Evolutionary conservation across 2,113 vertebrate genomes (phyloP).

Genomic region (Cynoglossus semilaevis): DNA sequence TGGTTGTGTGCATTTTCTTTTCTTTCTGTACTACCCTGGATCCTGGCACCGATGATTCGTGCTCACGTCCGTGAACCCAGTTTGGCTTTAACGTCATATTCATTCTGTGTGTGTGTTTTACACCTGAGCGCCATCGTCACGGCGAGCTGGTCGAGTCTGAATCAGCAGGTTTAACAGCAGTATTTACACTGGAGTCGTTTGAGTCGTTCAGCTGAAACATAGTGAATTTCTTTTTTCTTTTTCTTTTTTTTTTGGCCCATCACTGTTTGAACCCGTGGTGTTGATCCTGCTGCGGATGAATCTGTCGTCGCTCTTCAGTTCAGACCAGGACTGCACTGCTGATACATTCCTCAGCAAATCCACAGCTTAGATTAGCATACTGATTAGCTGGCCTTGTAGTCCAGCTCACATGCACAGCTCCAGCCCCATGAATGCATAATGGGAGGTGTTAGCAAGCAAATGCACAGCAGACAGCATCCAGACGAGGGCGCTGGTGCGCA

Average conservation of each 20-base stretch:
- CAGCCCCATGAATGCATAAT: constrained; percentile 60
- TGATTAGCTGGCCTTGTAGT: constrained; percentile 60
- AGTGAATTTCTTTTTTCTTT: too few species aligned
- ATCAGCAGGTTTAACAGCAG: too few species aligned
- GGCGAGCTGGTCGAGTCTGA: too few species aligned
- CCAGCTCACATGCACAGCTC: constrained; percentile 31
- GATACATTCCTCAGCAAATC: constrained; percentile 43
- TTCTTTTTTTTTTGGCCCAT: not conserved
- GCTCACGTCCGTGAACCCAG: too few species aligned
- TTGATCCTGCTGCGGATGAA: not conserved
- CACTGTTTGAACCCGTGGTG: not conserved
- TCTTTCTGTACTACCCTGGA: constrained; percentile 6
- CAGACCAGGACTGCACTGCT: constrained; percentile 21
- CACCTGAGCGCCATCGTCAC: too few species aligned
- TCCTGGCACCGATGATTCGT: too few species aligned
- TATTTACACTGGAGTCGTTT: too few species aligned
- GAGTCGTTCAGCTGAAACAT: too few species aligned
- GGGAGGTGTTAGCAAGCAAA: constrained; percentile 46
- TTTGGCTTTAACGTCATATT: too few species aligned
- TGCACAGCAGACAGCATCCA: constrained; percentile 80
- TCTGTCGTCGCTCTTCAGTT: constrained; percentile 20
- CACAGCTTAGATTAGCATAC: constrained; percentile 65
- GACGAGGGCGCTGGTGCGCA: constrained; percentile 87
- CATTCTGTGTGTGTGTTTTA: too few species aligned
- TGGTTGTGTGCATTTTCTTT: constrained; percentile 10